Conservation (phyloP, 2,113 vertebrate species). For the Campylorhamphus procurvoides region DNA sequence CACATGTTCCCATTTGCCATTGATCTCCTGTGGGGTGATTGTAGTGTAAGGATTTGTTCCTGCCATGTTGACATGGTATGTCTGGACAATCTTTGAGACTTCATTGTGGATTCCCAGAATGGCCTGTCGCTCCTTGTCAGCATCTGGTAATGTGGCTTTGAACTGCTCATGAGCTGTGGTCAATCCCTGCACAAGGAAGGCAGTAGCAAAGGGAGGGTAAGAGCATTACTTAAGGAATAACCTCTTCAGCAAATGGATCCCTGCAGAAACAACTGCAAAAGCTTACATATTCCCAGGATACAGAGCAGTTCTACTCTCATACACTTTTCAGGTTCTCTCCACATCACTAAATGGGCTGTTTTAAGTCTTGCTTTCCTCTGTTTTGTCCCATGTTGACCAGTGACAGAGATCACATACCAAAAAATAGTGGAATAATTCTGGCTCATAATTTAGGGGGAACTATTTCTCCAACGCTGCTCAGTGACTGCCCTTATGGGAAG, state of each 20-base stretch:
- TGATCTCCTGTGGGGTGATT: conserved; percentile 95
- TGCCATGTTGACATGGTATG: conserved; percentile 96
- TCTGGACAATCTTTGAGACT: conserved; percentile 96
- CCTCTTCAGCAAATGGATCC: neutral
- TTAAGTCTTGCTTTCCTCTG: neutral
- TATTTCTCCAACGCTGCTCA: neutral
- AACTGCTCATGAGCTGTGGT: conserved; percentile 98
- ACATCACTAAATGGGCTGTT: neutral
- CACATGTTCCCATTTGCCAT: conserved; percentile 97
- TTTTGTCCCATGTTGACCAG: neutral
- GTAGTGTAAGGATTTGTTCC: conserved; percentile 95
- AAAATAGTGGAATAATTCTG: neutral
- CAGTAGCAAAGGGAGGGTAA: neutral
- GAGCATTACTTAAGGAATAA: neutral
- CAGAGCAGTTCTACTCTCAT: neutral
- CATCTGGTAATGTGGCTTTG: conserved; percentile 96
- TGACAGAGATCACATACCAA: neutral
- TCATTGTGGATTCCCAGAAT: conserved; percentile 98
- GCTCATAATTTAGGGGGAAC: neutral
- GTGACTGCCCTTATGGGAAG: neutral
- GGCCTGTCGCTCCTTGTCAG: conserved; percentile 93
- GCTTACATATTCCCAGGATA: neutral
- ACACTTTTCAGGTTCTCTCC: neutral
- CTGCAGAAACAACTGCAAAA: neutral
- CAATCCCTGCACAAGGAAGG: conserved; percentile 81